phyloP scores from a whole-genome alignment of 1,140 invertebrate species.

The Pentalonia nigronervosa region DNA sequence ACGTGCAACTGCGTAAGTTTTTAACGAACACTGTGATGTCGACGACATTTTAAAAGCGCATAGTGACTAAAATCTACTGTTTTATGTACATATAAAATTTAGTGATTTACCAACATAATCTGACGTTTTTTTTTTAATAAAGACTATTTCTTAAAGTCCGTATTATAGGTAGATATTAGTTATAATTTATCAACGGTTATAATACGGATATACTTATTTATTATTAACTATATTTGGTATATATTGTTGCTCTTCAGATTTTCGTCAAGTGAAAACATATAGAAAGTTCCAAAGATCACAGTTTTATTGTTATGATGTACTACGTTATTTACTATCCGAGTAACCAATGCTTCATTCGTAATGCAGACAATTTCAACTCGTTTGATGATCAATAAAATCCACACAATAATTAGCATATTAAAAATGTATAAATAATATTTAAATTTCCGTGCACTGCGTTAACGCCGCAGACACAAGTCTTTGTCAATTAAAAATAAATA shows the following conservation, averaged over 20 bases:
- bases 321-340: background rate
- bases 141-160: background rate
- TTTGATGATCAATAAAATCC: constrained; percentile 16
- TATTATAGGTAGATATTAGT: background rate
- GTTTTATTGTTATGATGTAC: background rate
- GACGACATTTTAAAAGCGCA: background rate
- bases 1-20: no score
- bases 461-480: background rate
- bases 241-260: background rate
- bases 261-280: background rate
- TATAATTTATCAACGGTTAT: background rate
- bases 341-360: background rate
- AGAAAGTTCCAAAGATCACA: background rate
- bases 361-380: constrained; percentile 11
- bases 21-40: background rate
- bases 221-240: background rate
- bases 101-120: no score
- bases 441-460: background rate
- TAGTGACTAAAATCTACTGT: background rate
- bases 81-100: no score
- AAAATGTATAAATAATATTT: constrained; percentile 29
- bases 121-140: no score
- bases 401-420: constrained; percentile 39
- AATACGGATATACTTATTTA: background rate
- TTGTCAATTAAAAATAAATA: constrained; percentile 27